Evolutionary conservation across 2,797 vertebrate genomes (phyloP).

Genomic region (Gallinago stenura): DNA sequence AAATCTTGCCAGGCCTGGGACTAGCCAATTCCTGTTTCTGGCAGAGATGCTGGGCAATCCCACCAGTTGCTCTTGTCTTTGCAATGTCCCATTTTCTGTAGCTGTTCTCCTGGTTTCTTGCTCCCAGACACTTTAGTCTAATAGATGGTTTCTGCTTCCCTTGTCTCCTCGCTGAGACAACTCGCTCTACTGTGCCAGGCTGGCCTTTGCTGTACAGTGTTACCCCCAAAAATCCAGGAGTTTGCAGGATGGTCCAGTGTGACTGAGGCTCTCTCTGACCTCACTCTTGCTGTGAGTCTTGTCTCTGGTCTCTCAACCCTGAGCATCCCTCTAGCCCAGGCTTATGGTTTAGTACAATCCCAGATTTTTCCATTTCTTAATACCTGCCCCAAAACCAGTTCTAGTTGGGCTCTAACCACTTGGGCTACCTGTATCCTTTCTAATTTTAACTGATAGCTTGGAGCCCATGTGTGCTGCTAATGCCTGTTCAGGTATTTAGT

Average conservation of each 20-base stretch:
- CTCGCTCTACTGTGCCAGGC: background rate
- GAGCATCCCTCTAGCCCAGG: background rate
- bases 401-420: background rate
- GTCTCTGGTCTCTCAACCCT: background rate
- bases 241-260: background rate
- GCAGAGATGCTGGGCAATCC: background rate
- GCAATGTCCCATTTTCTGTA: background rate
- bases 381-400: background rate
- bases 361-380: background rate
- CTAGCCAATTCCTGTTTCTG: background rate
- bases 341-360: background rate
- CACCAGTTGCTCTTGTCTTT: background rate
- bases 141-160: background rate
- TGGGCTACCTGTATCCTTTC: background rate
- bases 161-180: background rate
- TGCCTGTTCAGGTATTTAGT: background rate
- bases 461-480: background rate
- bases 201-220: background rate
- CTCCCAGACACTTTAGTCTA: rapidly evolving
- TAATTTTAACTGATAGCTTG: background rate
- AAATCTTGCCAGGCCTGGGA: background rate
- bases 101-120: background rate
- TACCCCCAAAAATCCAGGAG: background rate
- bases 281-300: background rate
- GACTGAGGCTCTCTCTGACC: background rate